Conservation (phyloP, 2,888 invertebrate species). For the Ormyrus rosae region DNA sequence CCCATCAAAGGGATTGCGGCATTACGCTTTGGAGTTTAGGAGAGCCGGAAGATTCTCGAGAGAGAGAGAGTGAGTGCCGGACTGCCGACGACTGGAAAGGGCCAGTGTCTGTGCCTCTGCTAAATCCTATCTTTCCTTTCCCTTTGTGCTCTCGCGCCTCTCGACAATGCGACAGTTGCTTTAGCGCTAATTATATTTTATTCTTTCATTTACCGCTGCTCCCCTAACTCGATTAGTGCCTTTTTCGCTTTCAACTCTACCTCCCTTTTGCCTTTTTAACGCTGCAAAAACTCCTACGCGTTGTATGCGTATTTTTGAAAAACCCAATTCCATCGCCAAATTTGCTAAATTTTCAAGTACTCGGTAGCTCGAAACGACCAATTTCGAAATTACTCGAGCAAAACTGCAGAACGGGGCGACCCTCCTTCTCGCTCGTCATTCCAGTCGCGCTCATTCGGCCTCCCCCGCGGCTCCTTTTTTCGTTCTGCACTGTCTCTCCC, state of each 20-base stretch:
- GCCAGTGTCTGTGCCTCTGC: constrained; percentile 1
- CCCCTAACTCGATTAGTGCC: not conserved
- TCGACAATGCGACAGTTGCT: not conserved
- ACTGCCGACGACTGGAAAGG: constrained; percentile 11
- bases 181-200: constrained; percentile 16
- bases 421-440: too few species aligned
- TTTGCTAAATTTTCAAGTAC: too few species aligned
- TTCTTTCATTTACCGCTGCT: too few species aligned
- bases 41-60: constrained; percentile 59
- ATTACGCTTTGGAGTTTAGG: constrained; percentile 70
- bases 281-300: not conserved
- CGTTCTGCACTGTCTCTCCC: not conserved
- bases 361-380: too few species aligned
- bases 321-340: too few species aligned
- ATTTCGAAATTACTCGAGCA: too few species aligned
- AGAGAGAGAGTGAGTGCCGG: not conserved
- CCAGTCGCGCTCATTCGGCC: too few species aligned
- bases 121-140: not conserved
- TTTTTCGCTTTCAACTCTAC: not conserved
- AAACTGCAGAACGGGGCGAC: too few species aligned
- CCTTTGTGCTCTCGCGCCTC: not conserved
- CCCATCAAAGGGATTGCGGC: constrained; percentile 75
- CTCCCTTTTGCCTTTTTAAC: constrained; percentile 19
- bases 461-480: not conserved
- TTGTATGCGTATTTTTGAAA: too few species aligned